A percentile compares a stretch with the other conserved stretches of the same genome.
Conservation (phyloP, 2,888 invertebrate genomes). For the Xestia c-nigrum region DNA sequence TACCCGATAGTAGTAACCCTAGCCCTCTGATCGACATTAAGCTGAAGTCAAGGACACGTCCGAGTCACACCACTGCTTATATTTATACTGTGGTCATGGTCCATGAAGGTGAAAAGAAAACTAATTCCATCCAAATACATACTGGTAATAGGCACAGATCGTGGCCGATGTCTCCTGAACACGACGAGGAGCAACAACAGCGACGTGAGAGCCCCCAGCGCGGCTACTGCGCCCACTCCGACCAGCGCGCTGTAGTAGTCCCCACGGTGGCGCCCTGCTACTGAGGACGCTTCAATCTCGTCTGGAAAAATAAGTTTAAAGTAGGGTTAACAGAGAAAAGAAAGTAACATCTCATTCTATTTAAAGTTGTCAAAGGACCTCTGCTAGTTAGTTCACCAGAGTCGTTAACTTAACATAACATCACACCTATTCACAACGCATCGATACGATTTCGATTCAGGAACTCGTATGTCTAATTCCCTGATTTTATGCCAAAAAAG, state of each 20-base stretch:
- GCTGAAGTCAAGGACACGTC: no score
- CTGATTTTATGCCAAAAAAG: no score
- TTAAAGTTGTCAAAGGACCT: background rate
- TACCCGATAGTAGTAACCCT: no score
- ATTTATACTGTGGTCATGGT: no score
- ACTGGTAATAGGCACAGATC: slow-evolving; percentile 88
- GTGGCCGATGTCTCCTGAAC: slow-evolving; percentile 92
- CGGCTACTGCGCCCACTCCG: slow-evolving; percentile 96
- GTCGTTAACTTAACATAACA: no score
- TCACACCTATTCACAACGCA: no score
- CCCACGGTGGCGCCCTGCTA: slow-evolving; percentile 87
- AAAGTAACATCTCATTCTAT: background rate
- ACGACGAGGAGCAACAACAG: slow-evolving; percentile 95
- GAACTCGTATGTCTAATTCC: no score
- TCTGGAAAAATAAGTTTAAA: slow-evolving; percentile 73
- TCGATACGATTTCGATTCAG: no score
- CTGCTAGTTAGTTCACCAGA: no score
- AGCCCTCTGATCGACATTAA: no score
- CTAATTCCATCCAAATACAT: slow-evolving; percentile 71
- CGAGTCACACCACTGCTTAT: no score
- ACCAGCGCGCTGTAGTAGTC: slow-evolving; percentile 97
- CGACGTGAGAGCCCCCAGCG: slow-evolving; percentile 95
- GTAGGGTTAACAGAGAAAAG: background rate
- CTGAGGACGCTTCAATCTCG: slow-evolving; percentile 86
- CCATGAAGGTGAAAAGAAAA: background rate